A percentile compares a stretch with the other conserved stretches of the same genome.
phyloP scores from a whole-genome alignment of 2,797 vertebrate genomes.

The Diplodus puntazzo region DNA sequence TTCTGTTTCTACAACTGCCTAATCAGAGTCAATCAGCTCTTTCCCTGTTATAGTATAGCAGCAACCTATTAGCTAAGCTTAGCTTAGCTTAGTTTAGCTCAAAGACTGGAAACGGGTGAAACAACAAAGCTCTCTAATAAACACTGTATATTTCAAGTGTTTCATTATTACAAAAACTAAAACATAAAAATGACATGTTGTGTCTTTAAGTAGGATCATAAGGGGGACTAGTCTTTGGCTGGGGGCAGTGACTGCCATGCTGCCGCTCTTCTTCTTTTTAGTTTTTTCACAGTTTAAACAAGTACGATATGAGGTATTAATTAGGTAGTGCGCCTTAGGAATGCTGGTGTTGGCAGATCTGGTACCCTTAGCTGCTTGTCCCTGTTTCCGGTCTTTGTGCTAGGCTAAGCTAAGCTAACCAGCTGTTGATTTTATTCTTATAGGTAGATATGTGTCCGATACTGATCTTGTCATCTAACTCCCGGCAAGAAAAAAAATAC shows the following conservation, averaged over 20 bases:
- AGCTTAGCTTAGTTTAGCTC: constrained; percentile 6
- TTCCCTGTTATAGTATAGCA: not conserved
- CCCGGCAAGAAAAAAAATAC: not conserved
- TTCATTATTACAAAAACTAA: not conserved
- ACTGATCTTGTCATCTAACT: not conserved
- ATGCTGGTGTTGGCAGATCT: not conserved
- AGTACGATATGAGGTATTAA: not conserved
- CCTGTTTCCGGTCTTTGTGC: not conserved
- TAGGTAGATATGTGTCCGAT: not conserved
- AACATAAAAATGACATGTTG: not conserved
- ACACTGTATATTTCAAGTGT: not conserved
- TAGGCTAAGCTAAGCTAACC: not conserved
- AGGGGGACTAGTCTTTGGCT: not conserved
- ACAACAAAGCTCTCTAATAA: not conserved
- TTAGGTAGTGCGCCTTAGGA: not conserved
- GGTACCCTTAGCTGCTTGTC: not conserved
- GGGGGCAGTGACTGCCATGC: too few relatives aligned
- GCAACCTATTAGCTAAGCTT: not conserved
- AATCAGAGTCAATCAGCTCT: not conserved
- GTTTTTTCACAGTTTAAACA: not conserved
- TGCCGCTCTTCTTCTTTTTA: too few relatives aligned
- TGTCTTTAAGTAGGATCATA: not conserved
- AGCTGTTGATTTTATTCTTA: not conserved
- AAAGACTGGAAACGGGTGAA: not conserved
- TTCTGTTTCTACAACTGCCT: too few relatives aligned